Percentiles rank a stretch among this genome's conserved stretches.
Evolutionary conservation across 2,797 vertebrate species (phyloP).

Genomic region (Tapera naevia): DNA sequence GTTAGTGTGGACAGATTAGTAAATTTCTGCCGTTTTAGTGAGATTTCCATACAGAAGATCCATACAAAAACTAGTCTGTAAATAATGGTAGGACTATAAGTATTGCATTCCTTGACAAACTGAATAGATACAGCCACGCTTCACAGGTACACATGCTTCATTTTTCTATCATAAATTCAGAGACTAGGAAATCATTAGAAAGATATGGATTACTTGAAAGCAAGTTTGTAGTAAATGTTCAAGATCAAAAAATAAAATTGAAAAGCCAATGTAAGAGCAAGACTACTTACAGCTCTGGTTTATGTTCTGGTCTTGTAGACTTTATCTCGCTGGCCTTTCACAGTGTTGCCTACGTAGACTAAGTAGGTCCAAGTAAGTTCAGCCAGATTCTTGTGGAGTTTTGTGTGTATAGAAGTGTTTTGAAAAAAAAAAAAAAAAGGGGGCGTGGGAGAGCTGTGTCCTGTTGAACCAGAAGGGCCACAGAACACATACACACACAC

Average conservation of each 20-base stretch:
- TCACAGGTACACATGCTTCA: neutral
- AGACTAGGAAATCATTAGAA: neutral
- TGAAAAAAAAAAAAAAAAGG: neutral
- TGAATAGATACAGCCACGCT: neutral
- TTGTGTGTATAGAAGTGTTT: neutral
- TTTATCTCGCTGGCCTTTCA: fast-evolving
- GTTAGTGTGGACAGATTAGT: neutral
- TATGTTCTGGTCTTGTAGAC: neutral
- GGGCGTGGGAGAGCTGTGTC: neutral
- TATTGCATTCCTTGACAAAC: neutral
- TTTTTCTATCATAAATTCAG: neutral
- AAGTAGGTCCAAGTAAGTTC: neutral
- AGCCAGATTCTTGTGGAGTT: fast-evolving
- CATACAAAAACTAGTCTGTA: neutral
- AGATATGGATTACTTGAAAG: neutral
- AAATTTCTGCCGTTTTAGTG: neutral
- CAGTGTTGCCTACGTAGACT: neutral
- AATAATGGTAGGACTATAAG: neutral
- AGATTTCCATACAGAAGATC: neutral
- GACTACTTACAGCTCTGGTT: neutral
- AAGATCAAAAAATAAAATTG: neutral
- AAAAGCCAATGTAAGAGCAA: neutral
- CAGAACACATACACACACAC: neutral
- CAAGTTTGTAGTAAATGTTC: neutral
- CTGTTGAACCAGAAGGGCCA: neutral